Conservation (phyloP, 2,113 vertebrate genomes). For the Scophthalmus maximus region DNA sequence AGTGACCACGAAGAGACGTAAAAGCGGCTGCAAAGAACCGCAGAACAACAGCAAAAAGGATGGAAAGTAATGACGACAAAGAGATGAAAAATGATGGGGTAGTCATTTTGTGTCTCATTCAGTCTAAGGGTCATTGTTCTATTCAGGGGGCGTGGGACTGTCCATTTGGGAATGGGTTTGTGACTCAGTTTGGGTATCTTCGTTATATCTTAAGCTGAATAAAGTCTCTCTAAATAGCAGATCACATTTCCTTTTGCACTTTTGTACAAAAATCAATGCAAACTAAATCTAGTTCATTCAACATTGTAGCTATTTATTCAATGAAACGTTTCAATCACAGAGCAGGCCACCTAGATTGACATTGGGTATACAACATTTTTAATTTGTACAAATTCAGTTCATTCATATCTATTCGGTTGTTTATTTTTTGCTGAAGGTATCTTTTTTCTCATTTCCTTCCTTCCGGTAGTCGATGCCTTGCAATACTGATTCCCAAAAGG, state of each 20-base stretch:
- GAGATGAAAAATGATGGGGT: background rate
- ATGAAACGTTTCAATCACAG: background rate
- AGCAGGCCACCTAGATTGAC: background rate
- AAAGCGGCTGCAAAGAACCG: background rate
- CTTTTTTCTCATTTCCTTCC: background rate
- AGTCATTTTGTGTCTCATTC: background rate
- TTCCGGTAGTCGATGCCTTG: background rate
- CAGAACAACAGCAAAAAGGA: no score
- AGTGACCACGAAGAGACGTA: background rate
- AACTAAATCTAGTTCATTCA: no score
- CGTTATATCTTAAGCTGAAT: background rate
- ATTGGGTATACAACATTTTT: background rate
- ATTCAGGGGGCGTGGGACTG: background rate
- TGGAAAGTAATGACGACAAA: no score
- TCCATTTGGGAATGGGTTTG: background rate
- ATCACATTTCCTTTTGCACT: no score
- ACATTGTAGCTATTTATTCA: background rate
- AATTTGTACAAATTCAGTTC: background rate
- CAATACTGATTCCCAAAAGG: conserved; percentile 2
- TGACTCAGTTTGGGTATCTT: background rate
- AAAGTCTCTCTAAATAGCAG: no score
- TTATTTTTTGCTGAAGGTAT: no score
- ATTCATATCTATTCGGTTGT: no score
- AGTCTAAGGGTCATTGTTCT: background rate
- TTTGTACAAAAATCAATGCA: no score